Evolutionary conservation across 2,113 vertebrate genomes (phyloP).

Genomic region (Leptobrachium leishanense): DNA sequence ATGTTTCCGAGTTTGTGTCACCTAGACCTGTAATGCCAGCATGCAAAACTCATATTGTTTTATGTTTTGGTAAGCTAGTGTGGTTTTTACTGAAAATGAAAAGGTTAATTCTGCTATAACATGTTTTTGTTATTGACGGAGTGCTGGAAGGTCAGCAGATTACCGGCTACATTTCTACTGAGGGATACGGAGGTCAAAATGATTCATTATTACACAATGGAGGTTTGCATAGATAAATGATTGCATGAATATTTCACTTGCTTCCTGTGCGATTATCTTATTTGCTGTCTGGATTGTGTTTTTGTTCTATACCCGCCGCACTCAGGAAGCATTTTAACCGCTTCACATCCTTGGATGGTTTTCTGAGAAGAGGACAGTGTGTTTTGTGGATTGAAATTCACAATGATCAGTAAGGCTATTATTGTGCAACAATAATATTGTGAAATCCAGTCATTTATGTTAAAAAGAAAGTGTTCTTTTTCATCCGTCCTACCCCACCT

Average conservation of each 20-base stretch:
- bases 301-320: background rate
- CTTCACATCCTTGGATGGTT: background rate
- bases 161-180: constrained; percentile 1
- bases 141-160: background rate
- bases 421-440: too few relatives aligned
- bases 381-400: too few relatives aligned
- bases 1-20: too few relatives aligned
- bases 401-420: too few relatives aligned
- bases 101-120: background rate
- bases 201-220: constrained; percentile 3
- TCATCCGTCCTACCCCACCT: too few relatives aligned
- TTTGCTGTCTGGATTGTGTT: background rate
- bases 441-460: too few relatives aligned
- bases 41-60: too few relatives aligned
- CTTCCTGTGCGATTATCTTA: background rate
- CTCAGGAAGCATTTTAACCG: background rate
- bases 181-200: constrained; percentile 2
- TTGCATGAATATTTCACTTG: background rate
- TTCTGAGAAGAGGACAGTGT: background rate
- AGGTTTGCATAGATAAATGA: background rate
- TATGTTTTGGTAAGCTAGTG: too few relatives aligned
- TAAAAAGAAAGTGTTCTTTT: too few relatives aligned
- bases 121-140: background rate
- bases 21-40: too few relatives aligned
- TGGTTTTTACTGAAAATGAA: background rate